Base-by-base conservation (phyloP, 2,888 invertebrate species). In the Cephonodes hylas region DNA sequence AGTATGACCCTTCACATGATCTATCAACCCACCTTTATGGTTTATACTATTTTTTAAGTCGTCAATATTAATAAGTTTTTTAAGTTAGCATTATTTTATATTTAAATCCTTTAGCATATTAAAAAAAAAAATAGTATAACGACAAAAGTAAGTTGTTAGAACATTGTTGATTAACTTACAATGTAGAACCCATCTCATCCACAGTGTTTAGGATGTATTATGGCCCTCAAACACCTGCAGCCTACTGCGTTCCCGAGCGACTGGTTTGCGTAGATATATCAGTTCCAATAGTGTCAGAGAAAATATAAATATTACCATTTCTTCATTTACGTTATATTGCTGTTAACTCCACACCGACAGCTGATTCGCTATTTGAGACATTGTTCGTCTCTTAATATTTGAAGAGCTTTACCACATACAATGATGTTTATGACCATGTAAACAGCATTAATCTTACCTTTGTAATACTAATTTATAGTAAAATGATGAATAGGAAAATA, bases 111-210 rank as follows among this genome's bases (percentile, higher is more conserved):
- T n/a, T n/a, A n/a, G n/a, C n/a, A n/a, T n/a, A n/a, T n/a, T n/a
- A n/a, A n/a, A n/a, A 22, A 18, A 18, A 44, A 44, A 44, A 20
- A 44, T 20, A 10, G 10, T 10, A 3, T 6, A 15, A 7, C 27
- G 31, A 53, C 18, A 53, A 27, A 53, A 53, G 53, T 53, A 20
- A 5, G 31, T 53, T 53, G 53, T 3, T 53, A 31, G 53, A 53
- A 18, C 53, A 53, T 45, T 18, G 15, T 48, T 7, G n/a, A 25
- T 27, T 63, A 74, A 85, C 85, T 86, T 86, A 84, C 83, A 80
- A 68, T 63, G 42, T 27, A 53, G 66, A 61, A 61, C 58, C 67
- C 69, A 66, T 66, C 58, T 64, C 64, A 61, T 66, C 62, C 58
- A 65, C 56, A 64, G 62, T 58, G 65, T 59, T 62, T 62, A 60